Percentiles rank a stretch among this genome's conserved stretches.
These are phyloP conservation scores for Leptogaster cylindrica DNA, from an alignment of 2,888 invertebrate species.

Conservation along the genomic window DNA sequence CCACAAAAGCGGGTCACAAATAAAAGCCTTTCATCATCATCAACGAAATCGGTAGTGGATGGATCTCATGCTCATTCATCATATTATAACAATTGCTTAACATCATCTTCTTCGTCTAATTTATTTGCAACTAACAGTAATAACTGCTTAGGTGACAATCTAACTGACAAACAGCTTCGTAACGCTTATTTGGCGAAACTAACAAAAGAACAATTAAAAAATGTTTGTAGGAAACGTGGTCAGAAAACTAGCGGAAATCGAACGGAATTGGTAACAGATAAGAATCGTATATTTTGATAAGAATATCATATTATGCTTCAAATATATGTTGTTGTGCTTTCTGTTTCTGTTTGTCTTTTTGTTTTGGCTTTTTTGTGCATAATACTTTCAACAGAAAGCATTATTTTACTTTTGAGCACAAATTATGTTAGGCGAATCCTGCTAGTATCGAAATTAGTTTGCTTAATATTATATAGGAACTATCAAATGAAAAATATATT, in stretches of 20 bases:
- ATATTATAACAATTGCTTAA: slow-evolving; percentile 39
- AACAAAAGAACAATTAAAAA: slow-evolving; percentile 73
- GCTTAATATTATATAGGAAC: too few relatives aligned
- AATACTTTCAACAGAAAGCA: too few relatives aligned
- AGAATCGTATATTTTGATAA: too few relatives aligned
- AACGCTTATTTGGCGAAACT: slow-evolving; percentile 64
- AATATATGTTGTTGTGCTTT: too few relatives aligned
- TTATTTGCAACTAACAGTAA: slow-evolving; percentile 26
- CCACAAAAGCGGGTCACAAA: slow-evolving; percentile 3
- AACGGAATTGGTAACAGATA: slow-evolving; percentile 70
- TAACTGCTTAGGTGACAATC: slow-evolving; percentile 25
- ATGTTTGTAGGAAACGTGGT: slow-evolving; percentile 72
- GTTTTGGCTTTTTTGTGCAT: too few relatives aligned
- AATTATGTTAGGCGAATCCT: too few relatives aligned
- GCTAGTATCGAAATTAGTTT: too few relatives aligned
- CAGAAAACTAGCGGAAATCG: slow-evolving; percentile 74
- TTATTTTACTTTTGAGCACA: too few relatives aligned
- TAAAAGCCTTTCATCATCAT: not conserved
- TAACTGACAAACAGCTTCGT: slow-evolving; percentile 52
- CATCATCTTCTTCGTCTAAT: slow-evolving; percentile 33
- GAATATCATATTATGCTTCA: too few relatives aligned
- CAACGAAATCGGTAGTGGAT: not conserved
- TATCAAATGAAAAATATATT: too few relatives aligned
- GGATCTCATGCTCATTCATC: slow-evolving; percentile 8
- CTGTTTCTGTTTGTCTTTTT: too few relatives aligned